phyloP scores from a whole-genome alignment of 2,888 invertebrate genomes.

The Chrysolina haemoptera region DNA sequence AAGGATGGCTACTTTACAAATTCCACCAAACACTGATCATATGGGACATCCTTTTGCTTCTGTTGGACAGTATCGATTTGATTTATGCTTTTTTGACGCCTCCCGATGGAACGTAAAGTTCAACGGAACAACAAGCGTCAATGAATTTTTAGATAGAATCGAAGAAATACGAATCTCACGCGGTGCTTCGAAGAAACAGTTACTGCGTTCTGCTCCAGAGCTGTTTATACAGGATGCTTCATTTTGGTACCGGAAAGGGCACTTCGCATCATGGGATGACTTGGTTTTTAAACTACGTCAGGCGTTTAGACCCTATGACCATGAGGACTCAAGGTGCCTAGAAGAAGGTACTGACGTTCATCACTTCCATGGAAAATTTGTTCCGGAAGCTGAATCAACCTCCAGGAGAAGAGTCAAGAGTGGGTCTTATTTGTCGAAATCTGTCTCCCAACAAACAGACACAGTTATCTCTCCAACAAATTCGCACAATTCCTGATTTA shows the following conservation, averaged over 20 bases:
- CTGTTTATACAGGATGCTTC: slow-evolving; percentile 19
- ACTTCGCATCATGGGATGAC: slow-evolving; percentile 21
- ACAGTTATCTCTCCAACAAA: too few species aligned
- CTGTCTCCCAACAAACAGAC: slow-evolving; percentile 22
- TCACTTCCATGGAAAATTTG: slow-evolving; percentile 31
- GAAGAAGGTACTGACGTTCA: slow-evolving; percentile 4
- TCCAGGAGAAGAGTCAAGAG: slow-evolving; percentile 15
- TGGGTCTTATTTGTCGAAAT: slow-evolving; percentile 30
- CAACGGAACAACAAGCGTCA: not conserved
- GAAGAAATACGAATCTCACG: slow-evolving; percentile 26
- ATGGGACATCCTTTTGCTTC: not conserved
- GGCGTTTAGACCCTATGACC: slow-evolving; percentile 27
- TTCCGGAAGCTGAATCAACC: slow-evolving; percentile 16
- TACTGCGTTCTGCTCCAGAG: slow-evolving; percentile 21
- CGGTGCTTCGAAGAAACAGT: slow-evolving; percentile 18
- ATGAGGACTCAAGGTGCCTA: slow-evolving; percentile 33
- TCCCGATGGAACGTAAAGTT: not conserved
- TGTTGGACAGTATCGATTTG: not conserved
- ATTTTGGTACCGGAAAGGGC: slow-evolving; percentile 18
- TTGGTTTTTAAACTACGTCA: slow-evolving; percentile 10
- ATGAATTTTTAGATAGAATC: slow-evolving; percentile 4
- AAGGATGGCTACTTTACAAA: not conserved
- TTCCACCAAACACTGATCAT: not conserved
- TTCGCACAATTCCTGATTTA: slow-evolving; percentile 19
- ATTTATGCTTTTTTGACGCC: not conserved